Conservation (phyloP, 2,888 invertebrate species). For the Lissocephala sabroskyi region DNA sequence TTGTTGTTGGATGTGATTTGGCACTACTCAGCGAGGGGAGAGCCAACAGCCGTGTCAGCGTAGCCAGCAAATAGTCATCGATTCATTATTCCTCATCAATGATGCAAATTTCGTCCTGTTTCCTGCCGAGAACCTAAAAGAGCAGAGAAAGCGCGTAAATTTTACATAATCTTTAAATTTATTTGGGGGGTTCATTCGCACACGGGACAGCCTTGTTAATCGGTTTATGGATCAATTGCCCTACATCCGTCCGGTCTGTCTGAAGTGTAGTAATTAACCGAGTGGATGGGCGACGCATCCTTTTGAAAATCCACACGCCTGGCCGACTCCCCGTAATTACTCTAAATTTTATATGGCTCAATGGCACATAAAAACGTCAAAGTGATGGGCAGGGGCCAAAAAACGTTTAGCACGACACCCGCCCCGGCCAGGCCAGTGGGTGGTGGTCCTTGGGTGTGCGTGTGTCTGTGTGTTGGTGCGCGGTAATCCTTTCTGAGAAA, state of each 20-base stretch:
- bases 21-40: slow-evolving; percentile 25
- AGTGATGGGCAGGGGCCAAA: neutral
- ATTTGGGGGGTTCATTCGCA: too few relatives aligned
- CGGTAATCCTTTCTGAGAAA: slow-evolving; percentile 52
- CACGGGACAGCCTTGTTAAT: neutral
- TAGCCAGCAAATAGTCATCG: slow-evolving; percentile 53
- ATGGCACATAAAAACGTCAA: neutral
- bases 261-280: too few relatives aligned
- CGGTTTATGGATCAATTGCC: too few relatives aligned
- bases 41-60: slow-evolving; percentile 45
- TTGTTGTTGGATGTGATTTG: slow-evolving; percentile 25
- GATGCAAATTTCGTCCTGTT: slow-evolving; percentile 40
- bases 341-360: too few relatives aligned
- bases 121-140: slow-evolving; percentile 20
- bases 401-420: neutral
- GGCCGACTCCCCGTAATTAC: too few relatives aligned
- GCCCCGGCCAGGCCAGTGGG: neutral
- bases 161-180: slow-evolving; percentile 24
- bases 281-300: too few relatives aligned
- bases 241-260: too few relatives aligned
- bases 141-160: slow-evolving; percentile 1
- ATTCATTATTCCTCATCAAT: slow-evolving; percentile 57
- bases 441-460: slow-evolving; percentile 5
- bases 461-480: slow-evolving; percentile 15
- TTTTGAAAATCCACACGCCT: too few relatives aligned